phyloP scores from a whole-genome alignment of 1,140 invertebrate species.

The Trichonephila inaurata region DNA sequence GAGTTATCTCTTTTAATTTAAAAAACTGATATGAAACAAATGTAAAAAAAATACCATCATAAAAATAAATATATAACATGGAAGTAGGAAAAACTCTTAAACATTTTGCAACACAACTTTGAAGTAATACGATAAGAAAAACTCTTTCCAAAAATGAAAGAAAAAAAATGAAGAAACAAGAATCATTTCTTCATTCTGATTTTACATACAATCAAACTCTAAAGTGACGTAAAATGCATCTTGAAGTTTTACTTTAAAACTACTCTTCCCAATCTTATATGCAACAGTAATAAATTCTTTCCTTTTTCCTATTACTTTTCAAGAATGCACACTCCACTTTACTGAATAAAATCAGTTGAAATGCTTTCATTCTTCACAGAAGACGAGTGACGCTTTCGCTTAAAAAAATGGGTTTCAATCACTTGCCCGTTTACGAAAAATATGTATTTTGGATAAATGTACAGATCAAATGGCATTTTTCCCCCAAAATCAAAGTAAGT shows the following conservation, averaged over 20 bases:
- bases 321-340: conserved; percentile 8
- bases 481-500: neutral
- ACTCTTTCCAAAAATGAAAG: neutral
- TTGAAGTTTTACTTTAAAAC: neutral
- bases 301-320: neutral
- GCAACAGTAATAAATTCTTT: conserved; percentile 8
- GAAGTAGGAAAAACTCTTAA: neutral
- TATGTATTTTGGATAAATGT: neutral
- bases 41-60: neutral
- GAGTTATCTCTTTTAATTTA: neutral
- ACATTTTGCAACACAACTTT: neutral
- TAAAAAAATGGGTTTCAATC: neutral
- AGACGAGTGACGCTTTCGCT: neutral
- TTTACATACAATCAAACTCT: neutral
- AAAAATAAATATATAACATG: neutral
- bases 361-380: neutral
- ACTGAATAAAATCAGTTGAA: conserved; percentile 2
- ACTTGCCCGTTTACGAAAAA: neutral
- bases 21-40: neutral
- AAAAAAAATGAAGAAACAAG: neutral
- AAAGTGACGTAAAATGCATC: neutral
- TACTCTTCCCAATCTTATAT: neutral
- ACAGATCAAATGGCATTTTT: neutral
- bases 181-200: conserved; percentile 6
- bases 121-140: neutral